Base-by-base conservation (phyloP, 2,797 vertebrate genomes). In the Melanotaenia parkinsoni region DNA sequence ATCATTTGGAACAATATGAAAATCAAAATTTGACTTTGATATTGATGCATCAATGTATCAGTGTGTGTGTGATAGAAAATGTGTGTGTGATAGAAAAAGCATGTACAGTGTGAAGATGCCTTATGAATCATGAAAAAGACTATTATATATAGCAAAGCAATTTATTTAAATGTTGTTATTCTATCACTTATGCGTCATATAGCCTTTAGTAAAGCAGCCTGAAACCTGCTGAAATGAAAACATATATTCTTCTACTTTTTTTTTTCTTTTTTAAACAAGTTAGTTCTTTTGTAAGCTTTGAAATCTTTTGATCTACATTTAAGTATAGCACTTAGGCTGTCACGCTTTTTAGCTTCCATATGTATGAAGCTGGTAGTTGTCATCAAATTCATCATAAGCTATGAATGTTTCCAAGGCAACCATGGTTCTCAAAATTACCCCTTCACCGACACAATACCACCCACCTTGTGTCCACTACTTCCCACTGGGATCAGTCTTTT, bases 341-440 rank as follows among this genome's bases (percentile, higher is more conserved):
- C 0, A 3, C 66, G 26, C 37, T 50, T 26, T 33, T 28, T 38
- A 37, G 43, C 38, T 38, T 24, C n/a, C 11, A 30, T 7, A 30
- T 3, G 2, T 65, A 56, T 45, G 5, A 40, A 43, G 54, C 32
- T 2, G 6, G 20, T 18, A 3, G 24, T 38, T 30, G 5, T 40
- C 13, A 65, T 82, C 18, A 53, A 59, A 67, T 30, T 74, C 32
- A 47, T 54, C 28, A 13, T 1, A 65, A n/a, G 37, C 35, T 33
- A 24, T 80, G 70, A 63, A 53, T 0, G 35, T 78, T 72, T 72
- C 59, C 74, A 75, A 57, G 71, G 79, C 33, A 50, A 82, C 72
- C 26, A 1, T 6, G 32, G 70, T 74, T 61, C 56, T 30, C 35
- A 50, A 73, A 82, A 63, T 62, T 43, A 62, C 66, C 62, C 58